Evolutionary conservation across 2,797 vertebrate genomes (phyloP), one percentile per base, ranked within the genome.

Genomic region (Pampus argenteus): DNA sequence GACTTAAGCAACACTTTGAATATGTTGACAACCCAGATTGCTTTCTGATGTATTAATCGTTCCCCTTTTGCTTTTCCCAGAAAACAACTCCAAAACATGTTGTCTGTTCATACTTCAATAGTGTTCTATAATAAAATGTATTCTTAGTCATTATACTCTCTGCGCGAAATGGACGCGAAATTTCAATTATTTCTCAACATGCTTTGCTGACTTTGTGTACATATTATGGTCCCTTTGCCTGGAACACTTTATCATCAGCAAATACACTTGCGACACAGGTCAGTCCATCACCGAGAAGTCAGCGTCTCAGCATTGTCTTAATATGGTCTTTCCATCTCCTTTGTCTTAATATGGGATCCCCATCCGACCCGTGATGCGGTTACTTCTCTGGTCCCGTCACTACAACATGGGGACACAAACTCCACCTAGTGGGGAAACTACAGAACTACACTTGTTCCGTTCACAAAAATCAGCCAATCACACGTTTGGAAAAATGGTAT

Each of bases 311-410:
- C 86, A 84, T 85, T 89, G 68, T 94, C 93, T 95, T 94, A 94
- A 94, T 95, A 94, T 94, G 94, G 92, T 93, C 93, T 93, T 92
- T 91, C 91, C 92, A 93, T 94, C 88, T 48, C 86, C 89, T 80
- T 78, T 89, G 89, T 93, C 93, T 93, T 94, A 94, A 94, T 94
- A 94, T 94, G 92, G 93, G 83, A 91, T 38, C 59, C 11, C 26
- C 85, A 78, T 89, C 89, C 86, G 79, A 86, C 55, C 73, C 7
- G n/a, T 4, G 18, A 4, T 28, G 22, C 13, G 22, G 55, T 82
- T 20, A 79, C 78, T 81, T 45, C 66, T 3, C 64, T 3, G n/a
- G 31, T 23, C n/a, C 34, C 20, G 10, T 6, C 14, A 2, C 2
- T 0, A 1, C 18, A 5, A 9, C 38, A 31, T 22, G 5, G 14